A percentile compares a stretch with the other conserved stretches of the same genome.
These are phyloP conservation scores for Drosophila peninsularis DNA, from an alignment of 2,888 invertebrate species.

Conservation along the genomic window DNA sequence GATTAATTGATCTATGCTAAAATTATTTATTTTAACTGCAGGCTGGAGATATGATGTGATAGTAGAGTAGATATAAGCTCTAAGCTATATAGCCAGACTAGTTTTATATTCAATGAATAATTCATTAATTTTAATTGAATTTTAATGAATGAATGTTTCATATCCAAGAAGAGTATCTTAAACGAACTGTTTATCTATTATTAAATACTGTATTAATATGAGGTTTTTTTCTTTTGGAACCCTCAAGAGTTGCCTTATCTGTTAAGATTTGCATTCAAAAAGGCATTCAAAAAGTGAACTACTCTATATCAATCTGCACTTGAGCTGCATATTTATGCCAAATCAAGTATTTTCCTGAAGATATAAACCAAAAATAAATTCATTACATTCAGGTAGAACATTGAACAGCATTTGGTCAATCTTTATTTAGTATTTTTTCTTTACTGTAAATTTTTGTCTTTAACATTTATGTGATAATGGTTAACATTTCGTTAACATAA, in stretches of 20 bases:
- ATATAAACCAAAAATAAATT: no score
- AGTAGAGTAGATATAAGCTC: no score
- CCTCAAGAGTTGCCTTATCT: neutral
- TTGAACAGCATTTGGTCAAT: neutral
- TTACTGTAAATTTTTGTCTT: neutral
- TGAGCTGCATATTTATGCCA: no score
- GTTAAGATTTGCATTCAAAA: neutral
- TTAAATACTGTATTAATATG: no score
- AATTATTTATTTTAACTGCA: no score
- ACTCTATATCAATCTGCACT: neutral
- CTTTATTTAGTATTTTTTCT: neutral
- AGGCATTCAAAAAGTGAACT: neutral
- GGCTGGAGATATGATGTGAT: no score
- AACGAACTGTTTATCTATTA: neutral
- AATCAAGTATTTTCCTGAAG: no score
- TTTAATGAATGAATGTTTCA: neutral
- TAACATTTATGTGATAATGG: neutral
- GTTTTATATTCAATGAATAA: neutral
- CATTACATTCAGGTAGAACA: no score
- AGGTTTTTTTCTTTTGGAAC: neutral
- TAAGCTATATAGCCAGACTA: no score
- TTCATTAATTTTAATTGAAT: no score
- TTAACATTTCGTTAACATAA: constrained; percentile 7
- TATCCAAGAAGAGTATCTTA: neutral
- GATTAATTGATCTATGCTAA: no score